Conservation (phyloP, 2,113 vertebrate genomes). For the Brachionichthys hirsutus region DNA sequence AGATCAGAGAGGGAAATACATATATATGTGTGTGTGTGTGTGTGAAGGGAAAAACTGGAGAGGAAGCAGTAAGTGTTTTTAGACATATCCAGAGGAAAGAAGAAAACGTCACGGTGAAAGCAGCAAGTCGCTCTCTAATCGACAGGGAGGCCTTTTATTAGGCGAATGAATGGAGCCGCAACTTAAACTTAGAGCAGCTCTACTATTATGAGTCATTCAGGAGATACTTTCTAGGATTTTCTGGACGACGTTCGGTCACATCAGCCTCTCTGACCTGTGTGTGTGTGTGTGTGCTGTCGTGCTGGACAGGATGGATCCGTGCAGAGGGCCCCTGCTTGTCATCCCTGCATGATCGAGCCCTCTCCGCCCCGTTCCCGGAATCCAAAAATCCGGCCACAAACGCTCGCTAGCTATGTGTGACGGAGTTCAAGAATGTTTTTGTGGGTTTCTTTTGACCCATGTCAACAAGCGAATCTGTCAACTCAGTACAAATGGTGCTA, state of each 20-base stretch:
- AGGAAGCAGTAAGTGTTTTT: too few species aligned
- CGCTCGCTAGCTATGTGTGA: slow-evolving; percentile 37
- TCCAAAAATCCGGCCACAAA: slow-evolving; percentile 59
- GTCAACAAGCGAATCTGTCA: slow-evolving; percentile 60
- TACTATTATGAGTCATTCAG: neutral
- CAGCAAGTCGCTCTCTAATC: neutral
- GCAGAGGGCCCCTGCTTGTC: slow-evolving; percentile 45
- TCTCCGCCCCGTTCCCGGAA: slow-evolving; percentile 39
- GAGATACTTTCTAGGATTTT: neutral
- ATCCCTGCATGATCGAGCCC: slow-evolving; percentile 65
- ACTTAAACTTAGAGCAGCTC: neutral
- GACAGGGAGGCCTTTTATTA: neutral
- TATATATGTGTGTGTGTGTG: neutral
- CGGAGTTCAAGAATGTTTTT: slow-evolving; percentile 48
- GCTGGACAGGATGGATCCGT: slow-evolving; percentile 36
- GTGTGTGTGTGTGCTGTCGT: neutral
- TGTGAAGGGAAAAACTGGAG: neutral
- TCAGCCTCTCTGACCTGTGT: too few species aligned
- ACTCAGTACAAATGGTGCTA: slow-evolving; percentile 62
- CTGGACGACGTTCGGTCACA: slow-evolving; percentile 11
- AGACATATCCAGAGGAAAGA: too few species aligned
- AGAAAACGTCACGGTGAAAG: neutral
- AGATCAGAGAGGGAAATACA: slow-evolving; percentile 3
- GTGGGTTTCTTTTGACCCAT: slow-evolving; percentile 7
- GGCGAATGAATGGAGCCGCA: neutral